Base-by-base conservation (phyloP, 2,797 vertebrate species). In the Otolemur crassicaudatus region DNA sequence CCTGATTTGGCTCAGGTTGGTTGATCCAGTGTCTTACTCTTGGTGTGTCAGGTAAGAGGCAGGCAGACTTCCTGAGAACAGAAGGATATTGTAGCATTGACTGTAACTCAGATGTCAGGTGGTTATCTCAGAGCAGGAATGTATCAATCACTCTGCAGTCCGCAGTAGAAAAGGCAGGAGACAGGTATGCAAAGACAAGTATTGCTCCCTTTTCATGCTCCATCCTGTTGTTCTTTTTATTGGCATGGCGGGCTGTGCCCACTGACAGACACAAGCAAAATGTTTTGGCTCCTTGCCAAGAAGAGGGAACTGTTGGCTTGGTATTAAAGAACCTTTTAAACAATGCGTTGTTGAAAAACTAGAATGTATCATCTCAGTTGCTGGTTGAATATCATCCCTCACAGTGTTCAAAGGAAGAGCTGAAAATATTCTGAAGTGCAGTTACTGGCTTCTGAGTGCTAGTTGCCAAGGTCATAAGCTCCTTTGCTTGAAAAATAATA, bases 201-300 rank as follows among this genome's bases (percentile, higher is more conserved):
- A 25, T 73, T 65, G n/a, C 77, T 69, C 4, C 65, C 69, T 93
- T 61, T 14, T 83, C 92, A 29, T 88, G 90, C 93, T 91, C 69
- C 43, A 91, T 23, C 90, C 93, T 94, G 73, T 56, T 97, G 63
- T 56, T 97, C 83, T 83, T 95, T 91, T 93, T 31, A 83, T 34
- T 83, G 80, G 37, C 65, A 65, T 86, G 65, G 6, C 34, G 75
- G 40, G 5, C 37, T 49, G 31, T 61, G 34, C 58, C 75, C 20
- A 3, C 70, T 87, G 83, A 91, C n/a, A 89, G 79, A 70, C 43
- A 20, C 7, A 80, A 95, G 40, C 73, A 89, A 95, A 87, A 65
- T 40, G 58, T 34, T 86, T 83, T 87, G 89, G 65, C 61, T 92
- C 75, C 43, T 79, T 79, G 73, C 79, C 95, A 83, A 49, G 31